Evolutionary conservation across 2,888 invertebrate species (phyloP), one percentile per base, ranked within the genome.

Genomic region (Idaea straminata): DNA sequence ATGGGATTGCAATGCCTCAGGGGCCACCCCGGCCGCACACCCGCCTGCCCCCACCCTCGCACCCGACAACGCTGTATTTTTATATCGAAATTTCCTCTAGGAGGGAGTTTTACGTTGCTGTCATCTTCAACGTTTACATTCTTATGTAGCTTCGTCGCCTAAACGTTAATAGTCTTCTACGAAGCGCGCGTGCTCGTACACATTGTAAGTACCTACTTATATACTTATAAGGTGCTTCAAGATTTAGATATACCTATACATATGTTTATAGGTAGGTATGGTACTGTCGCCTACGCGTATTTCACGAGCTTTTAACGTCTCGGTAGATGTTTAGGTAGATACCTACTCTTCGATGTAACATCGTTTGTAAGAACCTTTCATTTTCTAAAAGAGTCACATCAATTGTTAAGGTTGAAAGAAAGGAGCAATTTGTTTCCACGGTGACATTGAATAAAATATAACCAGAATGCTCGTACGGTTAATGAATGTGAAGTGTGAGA

Each of bases 1-100:
- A 95, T 95, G 95, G 95, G 94, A 95, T 95, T 94, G 94, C 92
- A 92, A 92, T 92, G 92, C 92, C 92, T 91, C 89, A 87, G 92
- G 92, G 91, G 90, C 89, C 86, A 79, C 87, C 87, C 81, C 71
- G 69, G 77, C 78, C 79, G 77, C 72, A 76, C 74, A 72, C 47
- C 79, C 77, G 63, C 70, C 74, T 73, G 77, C 70, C 78, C 66
- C 74, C 77, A 80, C 76, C 79, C 82, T 76, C 79, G 73, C 80
- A 72, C 83, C 83, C 84, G 82, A 74, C 87, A 78, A 82, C 86
- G 83, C 83, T 86, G 91, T 92, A 92, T 92, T 92, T 92, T 92
- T 92, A 92, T 92, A 92, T 92, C 91, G 91, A 92, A 92, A 92
- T 92, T 91, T 89, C 87, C 90, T 91, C 86, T 86, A 87, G 86